Base-by-base conservation (phyloP, 2,888 invertebrate genomes). In the Augiades crinisus region DNA sequence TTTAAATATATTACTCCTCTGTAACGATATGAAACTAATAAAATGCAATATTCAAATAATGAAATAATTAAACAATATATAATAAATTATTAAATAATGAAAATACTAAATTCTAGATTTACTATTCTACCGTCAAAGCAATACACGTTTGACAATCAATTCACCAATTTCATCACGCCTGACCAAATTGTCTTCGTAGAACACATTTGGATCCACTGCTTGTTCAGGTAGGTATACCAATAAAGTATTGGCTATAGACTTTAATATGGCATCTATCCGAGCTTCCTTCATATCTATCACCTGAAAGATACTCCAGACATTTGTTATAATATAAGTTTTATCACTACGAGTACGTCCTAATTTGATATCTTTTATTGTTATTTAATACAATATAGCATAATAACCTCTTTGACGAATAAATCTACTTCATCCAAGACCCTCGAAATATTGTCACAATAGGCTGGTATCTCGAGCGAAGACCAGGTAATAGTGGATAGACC, bases 401-500 rank as follows among this genome's bases (percentile, higher is more conserved):
- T 31, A n/a, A 91, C 91, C 81, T 93, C 92, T 70, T 94, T 94
- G 0, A 92, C 84, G 70, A 94, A 94, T 58, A 91, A 86, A 61
- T 93, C 91, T 0, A 95, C 92, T 64, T 92, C 91, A 47, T 91
- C 90, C 12, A 95, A 75, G 13, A 91, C 84, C 0, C 62, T 64
- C 47, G 85, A 85, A 30, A 95, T 92, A 13, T 87, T 80, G 1
- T 85, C 81, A 62, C 92, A 93, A 66, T 92, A 93, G 22, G 92
- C 77, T 0, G 92, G 91, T 60, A 95, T 92, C 68, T 94, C 93
- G 61, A 95, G 90, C 0, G 96, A 96, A 0, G 95, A 92, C 97
- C 97, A 97, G 0, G 95, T 95, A 12, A 96, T 92, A 1, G 93
- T 92, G 0, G 94, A 94, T 7, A 96, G 78, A 0, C 94, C 96